Base-by-base conservation (phyloP, 2,113 vertebrate species). In the Coracopsis vasa region DNA sequence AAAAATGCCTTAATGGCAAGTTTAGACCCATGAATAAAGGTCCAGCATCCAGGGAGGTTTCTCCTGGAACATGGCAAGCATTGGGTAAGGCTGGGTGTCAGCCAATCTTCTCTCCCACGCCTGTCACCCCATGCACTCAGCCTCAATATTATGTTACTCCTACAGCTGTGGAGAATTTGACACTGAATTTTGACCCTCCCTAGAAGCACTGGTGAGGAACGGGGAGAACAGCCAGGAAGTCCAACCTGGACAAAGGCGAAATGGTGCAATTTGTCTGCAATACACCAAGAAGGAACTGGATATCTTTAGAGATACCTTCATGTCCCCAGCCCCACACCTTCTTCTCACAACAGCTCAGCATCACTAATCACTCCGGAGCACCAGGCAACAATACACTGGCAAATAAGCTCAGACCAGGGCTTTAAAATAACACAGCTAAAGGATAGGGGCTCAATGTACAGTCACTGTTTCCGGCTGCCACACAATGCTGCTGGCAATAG, bases 181-280 rank as follows among this genome's bases (percentile, higher is more conserved):
- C 78, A 41, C 8, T 37, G 92, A 88, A 96, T 97, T 93, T 7
- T 93, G 85, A 94, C 85, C 85, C 80, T 96, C 95, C 94, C 95
- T 86, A 70, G 80, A 92, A 88, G 95, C 93, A 80, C 71, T 54
- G 90, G 39, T 16, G 90, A 67, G 71, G 90, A 89, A 65, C 0
- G 0, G 66, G 61, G 81, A 72, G 44, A 85, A 83, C 39, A 92
- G 84, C 28, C 69, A 64, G 62, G 0, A 2, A 83, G 56, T 33
- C n/a, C 92, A 93, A 67, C 61, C 31, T 4, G 25, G 92, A 82
- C 79, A 73, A 69, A 48, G 1, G 9, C 37, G 29, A 66, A 88
- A 56, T 7, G 71, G 92, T 0, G 16, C 41, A 61, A 69, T 77
- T 77, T 35, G 50, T 37, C 87, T 88, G 85, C 62, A 27, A 11